Evolutionary conservation across 2,888 invertebrate species (phyloP).

Genomic region (Dromius quadrimaculatus): DNA sequence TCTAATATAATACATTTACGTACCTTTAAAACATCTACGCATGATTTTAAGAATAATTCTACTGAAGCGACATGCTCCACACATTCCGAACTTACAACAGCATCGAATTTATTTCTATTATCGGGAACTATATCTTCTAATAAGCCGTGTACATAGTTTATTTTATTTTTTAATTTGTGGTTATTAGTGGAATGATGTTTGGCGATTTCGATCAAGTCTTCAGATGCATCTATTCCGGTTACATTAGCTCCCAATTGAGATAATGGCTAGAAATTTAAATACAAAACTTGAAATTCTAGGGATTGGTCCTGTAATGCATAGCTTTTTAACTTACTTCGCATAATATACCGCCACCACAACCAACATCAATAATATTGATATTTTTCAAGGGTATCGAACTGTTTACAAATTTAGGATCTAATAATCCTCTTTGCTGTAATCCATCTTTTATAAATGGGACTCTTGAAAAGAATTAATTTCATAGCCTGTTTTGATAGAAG

Average conservation of each 20-base stretch:
- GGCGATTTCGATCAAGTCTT: slow-evolving; percentile 78
- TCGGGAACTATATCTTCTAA: slow-evolving; percentile 70
- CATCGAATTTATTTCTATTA: slow-evolving; percentile 76
- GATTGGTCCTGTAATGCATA: not conserved
- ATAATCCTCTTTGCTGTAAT: slow-evolving; percentile 69
- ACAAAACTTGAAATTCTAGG: slow-evolving; percentile 48
- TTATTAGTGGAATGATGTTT: slow-evolving; percentile 71
- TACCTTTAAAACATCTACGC: slow-evolving; percentile 75
- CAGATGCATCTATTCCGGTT: slow-evolving; percentile 84
- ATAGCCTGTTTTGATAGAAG: not conserved
- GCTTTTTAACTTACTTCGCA: slow-evolving; percentile 57
- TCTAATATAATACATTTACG: slow-evolving; percentile 29
- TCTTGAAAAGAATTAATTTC: slow-evolving; percentile 62
- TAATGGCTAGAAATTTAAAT: slow-evolving; percentile 74
- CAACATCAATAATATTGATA: slow-evolving; percentile 85
- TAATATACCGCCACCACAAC: slow-evolving; percentile 81
- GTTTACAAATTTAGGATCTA: slow-evolving; percentile 64
- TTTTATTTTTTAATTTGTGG: slow-evolving; percentile 63
- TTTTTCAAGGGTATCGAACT: slow-evolving; percentile 73
- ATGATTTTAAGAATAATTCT: slow-evolving; percentile 76
- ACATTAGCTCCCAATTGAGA: slow-evolving; percentile 84
- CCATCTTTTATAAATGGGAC: slow-evolving; percentile 83
- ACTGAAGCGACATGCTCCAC: slow-evolving; percentile 88
- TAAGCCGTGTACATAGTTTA: slow-evolving; percentile 68
- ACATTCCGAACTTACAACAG: slow-evolving; percentile 88